Base-by-base conservation (phyloP, 2,797 vertebrate species). In the Schizopygopsis malacanthus region DNA sequence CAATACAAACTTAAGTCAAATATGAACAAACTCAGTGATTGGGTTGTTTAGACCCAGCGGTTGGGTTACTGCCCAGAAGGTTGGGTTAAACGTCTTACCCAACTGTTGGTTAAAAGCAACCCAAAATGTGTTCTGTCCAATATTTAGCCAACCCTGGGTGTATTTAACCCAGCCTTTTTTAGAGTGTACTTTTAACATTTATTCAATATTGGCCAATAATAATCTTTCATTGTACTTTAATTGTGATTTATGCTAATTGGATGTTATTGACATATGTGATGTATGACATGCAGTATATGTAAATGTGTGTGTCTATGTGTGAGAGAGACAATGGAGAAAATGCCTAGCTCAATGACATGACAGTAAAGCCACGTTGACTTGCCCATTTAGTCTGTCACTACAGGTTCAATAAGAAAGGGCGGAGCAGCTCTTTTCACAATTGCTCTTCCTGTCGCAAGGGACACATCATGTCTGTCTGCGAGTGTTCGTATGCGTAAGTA, bases 371-470 rank as follows among this genome's bases (percentile, higher is more conserved):
- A 71, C 79, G 84, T 67, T 79, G 47, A 70, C 85, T 73, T 54
- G 37, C 18, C 70, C 45, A 43, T 86, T 87, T 79, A 78, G 82
- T 86, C 84, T 84, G 61, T 77, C 80, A 78, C 67, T 71, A 81
- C 81, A 86, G 65, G 50, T 47, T 63, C 73, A 45, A 37, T 22
- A 76, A 45, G 39, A 84, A 85, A 84, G 78, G 80, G 59, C 81
- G 47, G 75, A 82, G 67, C 63, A 50, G 70, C n/a, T 75, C 81
- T 73, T 87, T 80, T 69, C 52, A 50, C 77, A 79, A 54, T 67
- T 85, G 76, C 65, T 79, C 71, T 76, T 84, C 41, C 79, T 75
- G 65, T 85, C 78, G 6, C 70, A 25, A 81, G 86, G 78, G 78
- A 84, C 70, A 84, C 47, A 39, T 45, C 11, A 25, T 71, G 50